Conservation (phyloP, 35 echinoderm and acorn worm species). For the Patiria miniata region DNA sequence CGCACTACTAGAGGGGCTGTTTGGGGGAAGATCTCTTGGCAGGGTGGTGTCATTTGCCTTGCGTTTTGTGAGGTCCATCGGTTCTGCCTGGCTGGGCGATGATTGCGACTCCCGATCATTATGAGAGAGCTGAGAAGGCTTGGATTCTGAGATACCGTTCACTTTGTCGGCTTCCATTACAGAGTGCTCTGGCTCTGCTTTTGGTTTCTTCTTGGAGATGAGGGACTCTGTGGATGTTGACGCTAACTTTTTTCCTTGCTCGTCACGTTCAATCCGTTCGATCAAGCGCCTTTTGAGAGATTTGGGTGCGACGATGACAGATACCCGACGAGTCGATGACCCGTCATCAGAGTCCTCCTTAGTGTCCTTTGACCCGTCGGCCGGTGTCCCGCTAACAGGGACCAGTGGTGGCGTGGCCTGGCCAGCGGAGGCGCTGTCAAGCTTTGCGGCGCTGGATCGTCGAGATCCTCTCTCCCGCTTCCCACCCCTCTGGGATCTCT, state of each 20-base stretch:
- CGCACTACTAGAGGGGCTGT: too few relatives aligned
- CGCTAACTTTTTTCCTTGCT: not conserved
- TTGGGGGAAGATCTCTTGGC: too few relatives aligned
- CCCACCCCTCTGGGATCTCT: not conserved
- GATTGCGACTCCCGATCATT: too few relatives aligned
- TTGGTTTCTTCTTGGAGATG: too few relatives aligned
- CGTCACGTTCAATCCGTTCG: not conserved
- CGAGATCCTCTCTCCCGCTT: not conserved
- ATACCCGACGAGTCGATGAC: not conserved
- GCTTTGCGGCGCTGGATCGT: not conserved
- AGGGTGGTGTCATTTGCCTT: not conserved
- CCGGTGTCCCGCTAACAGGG: not conserved
- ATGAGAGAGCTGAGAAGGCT: too few relatives aligned
- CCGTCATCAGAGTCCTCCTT: not conserved
- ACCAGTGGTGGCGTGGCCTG: not conserved
- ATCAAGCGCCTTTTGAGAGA: not conserved
- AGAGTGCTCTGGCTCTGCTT: too few relatives aligned
- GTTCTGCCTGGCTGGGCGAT: not conserved
- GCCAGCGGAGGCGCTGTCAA: not conserved
- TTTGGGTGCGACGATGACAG: not conserved
- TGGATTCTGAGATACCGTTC: too few relatives aligned
- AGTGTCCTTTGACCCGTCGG: not conserved
- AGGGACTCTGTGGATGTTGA: too few relatives aligned
- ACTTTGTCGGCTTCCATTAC: too few relatives aligned
- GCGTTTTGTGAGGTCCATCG: constrained; percentile 1